phyloP scores from a whole-genome alignment of 1,140 invertebrate genomes.

The Aethina tumida region DNA sequence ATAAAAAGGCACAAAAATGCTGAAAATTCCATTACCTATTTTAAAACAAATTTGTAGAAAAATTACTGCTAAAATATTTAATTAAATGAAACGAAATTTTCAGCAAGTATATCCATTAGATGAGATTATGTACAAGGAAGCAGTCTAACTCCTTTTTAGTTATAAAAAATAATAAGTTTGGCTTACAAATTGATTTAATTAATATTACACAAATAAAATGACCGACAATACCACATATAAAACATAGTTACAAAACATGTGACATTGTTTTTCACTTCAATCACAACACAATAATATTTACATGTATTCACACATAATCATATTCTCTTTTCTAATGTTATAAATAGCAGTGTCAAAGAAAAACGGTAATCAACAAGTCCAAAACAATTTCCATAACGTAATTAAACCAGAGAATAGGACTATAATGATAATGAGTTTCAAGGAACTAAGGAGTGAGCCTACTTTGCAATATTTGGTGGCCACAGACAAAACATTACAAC shows the following conservation, averaged over 20 bases:
- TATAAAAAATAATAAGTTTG: slow-evolving; percentile 14
- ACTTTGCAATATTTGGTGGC: slow-evolving; percentile 19
- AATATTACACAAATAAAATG: background rate
- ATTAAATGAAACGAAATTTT: slow-evolving; percentile 21
- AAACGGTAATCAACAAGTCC: background rate
- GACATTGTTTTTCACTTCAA: background rate
- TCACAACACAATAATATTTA: background rate
- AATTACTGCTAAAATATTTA: slow-evolving; percentile 5
- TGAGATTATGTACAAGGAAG: slow-evolving; percentile 25
- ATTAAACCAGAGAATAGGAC: too few species aligned
- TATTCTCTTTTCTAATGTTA: slow-evolving; percentile 1
- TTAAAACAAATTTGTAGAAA: slow-evolving; percentile 8
- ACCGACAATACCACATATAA: background rate
- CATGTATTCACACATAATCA: background rate
- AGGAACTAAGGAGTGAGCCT: slow-evolving; percentile 28
- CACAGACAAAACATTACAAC: slow-evolving; percentile 20
- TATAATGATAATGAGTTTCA: too few species aligned
- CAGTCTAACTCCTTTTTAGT: slow-evolving; percentile 29
- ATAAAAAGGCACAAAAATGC: slow-evolving; percentile 26
- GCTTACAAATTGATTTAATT: background rate
- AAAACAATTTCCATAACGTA: slow-evolving; percentile 2
- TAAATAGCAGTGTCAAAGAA: background rate
- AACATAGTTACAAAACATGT: background rate
- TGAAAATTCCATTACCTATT: slow-evolving; percentile 22
- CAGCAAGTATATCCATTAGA: slow-evolving; percentile 17